Evolutionary conservation across 2,113 vertebrate species (phyloP).

Genomic region (Chaenocephalus aceratus): DNA sequence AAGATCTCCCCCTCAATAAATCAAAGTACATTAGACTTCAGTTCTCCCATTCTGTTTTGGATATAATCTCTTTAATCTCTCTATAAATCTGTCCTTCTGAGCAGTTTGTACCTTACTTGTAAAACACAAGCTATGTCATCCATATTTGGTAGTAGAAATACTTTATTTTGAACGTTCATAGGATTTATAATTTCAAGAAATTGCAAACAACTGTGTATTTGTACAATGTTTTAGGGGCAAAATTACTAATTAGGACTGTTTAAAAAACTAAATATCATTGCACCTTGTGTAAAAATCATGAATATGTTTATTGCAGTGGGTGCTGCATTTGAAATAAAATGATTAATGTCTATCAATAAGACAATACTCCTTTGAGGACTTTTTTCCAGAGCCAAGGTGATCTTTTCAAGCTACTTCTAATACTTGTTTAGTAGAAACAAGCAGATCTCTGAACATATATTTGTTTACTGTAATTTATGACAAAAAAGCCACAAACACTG

Average conservation of each 20-base stretch:
- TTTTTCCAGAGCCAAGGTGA: neutral
- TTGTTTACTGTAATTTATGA: neutral
- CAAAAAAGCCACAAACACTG: neutral
- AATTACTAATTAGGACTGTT: neutral
- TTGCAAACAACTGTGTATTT: neutral
- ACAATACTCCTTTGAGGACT: neutral
- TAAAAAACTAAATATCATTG: neutral
- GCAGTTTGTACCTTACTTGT: constrained; percentile 10
- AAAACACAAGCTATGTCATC: constrained; percentile 6
- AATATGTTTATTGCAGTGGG: neutral
- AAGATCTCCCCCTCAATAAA: constrained; percentile 21
- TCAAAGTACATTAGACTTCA: constrained; percentile 39
- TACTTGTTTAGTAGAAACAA: neutral
- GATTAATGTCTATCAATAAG: neutral
- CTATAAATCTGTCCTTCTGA: constrained; percentile 35
- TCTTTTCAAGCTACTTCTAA: neutral
- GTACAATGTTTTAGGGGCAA: neutral
- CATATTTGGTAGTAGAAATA: neutral
- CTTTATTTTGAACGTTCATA: neutral
- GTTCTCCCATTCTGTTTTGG: constrained; percentile 42
- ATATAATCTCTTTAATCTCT: constrained; percentile 63
- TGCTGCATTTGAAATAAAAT: neutral
- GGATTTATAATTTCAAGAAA: neutral
- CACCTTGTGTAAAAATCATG: neutral
- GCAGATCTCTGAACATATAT: neutral